phyloP scores from a whole-genome alignment of 2,888 invertebrate species.

The Deilephila porcellus region DNA sequence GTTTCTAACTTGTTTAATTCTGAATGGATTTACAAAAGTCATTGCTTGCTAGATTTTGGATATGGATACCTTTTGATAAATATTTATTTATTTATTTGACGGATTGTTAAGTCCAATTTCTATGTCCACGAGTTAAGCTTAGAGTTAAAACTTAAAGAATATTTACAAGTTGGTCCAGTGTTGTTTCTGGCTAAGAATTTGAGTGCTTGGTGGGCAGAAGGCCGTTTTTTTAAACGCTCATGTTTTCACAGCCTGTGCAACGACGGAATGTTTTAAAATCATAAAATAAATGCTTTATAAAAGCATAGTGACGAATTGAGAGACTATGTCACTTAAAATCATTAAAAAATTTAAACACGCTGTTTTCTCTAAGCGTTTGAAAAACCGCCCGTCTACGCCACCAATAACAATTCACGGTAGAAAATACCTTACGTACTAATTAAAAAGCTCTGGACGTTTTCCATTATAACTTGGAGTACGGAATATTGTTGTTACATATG shows the following conservation, averaged over 20 bases:
- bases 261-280: no score
- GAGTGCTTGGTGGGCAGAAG: neutral
- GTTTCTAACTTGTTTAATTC: no score
- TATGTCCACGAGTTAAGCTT: neutral
- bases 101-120: no score
- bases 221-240: neutral
- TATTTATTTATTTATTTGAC: no score
- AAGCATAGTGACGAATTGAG: no score
- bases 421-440: constrained; percentile 2
- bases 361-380: neutral
- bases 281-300: no score
- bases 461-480: neutral
- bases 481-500: no score
- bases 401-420: constrained; percentile 8
- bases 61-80: no score
- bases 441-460: constrained; percentile 21
- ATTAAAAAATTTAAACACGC: neutral
- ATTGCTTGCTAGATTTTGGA: no score
- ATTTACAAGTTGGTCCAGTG: constrained; percentile 26
- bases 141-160: constrained; percentile 12
- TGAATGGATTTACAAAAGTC: no score
- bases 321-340: neutral
- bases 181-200: constrained; percentile 20
- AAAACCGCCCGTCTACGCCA: neutral
- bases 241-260: neutral